Conservation (phyloP, 2,888 invertebrate species). For the Drosophila macrospina region DNA sequence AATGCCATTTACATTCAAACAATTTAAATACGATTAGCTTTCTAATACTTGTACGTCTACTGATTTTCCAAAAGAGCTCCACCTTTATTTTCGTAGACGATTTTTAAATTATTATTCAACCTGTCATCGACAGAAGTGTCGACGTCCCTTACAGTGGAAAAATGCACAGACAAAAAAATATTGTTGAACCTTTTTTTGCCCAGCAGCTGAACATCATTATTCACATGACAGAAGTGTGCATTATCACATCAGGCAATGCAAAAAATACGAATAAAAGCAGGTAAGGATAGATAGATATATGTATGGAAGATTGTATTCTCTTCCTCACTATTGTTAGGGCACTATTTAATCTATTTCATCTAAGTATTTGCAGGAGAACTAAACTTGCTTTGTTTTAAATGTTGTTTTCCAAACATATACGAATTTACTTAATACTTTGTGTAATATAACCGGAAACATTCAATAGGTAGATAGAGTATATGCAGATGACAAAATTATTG, state of each 20-base stretch:
- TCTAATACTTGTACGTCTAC: background rate
- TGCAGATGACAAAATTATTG: background rate
- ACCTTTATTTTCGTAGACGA: constrained; percentile 2
- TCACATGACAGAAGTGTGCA: constrained; percentile 66
- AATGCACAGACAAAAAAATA: constrained; percentile 37
- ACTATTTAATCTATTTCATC: background rate
- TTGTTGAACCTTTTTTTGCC: constrained; percentile 44
- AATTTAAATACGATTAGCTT: background rate
- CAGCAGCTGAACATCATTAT: constrained; percentile 71
- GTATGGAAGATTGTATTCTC: constrained; percentile 1
- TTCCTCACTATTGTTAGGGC: background rate
- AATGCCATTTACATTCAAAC: background rate
- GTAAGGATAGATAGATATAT: no score
- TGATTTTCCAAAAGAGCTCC: background rate
- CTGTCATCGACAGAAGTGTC: constrained; percentile 63
- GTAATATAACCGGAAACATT: no score
- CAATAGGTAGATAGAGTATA: background rate
- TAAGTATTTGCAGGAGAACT: no score
- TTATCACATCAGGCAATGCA: constrained; percentile 54
- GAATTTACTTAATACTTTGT: no score
- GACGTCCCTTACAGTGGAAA: constrained; percentile 59
- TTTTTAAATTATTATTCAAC: constrained; percentile 52
- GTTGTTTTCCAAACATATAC: no score
- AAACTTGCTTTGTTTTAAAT: no score
- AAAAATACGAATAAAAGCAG: constrained; percentile 21